These are phyloP conservation scores for Grapholita molesta DNA, from an alignment of 1,140 invertebrate species.

Conservation along the genomic window DNA sequence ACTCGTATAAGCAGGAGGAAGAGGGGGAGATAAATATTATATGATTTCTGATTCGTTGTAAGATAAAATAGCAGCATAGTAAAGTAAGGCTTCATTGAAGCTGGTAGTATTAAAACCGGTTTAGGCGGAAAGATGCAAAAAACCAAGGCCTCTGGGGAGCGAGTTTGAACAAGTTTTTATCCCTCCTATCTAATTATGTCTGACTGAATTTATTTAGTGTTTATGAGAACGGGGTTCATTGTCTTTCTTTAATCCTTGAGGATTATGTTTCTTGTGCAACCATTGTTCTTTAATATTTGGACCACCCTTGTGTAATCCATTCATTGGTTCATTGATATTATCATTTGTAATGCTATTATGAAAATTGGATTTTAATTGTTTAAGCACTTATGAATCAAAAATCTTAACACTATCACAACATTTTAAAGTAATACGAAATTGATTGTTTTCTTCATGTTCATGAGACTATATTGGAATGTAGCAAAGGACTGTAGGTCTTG, in stretches of 20 bases:
- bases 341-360: constrained; percentile 3
- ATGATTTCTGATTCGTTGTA: no score
- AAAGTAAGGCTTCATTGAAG: constrained; percentile 14
- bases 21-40: no score
- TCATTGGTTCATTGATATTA: not conserved
- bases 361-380: not conserved
- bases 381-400: not conserved
- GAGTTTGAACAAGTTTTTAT: constrained; percentile 9
- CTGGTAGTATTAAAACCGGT: constrained; percentile 37
- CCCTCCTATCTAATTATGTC: not conserved
- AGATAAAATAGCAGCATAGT: not conserved
- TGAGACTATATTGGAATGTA: not conserved
- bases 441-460: no score
- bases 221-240: not conserved
- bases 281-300: constrained; percentile 10
- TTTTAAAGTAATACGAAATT: no score
- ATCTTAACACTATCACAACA: not conserved
- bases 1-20: no score
- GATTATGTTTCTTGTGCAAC: not conserved
- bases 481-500: not conserved
- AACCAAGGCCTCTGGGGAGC: constrained; percentile 12
- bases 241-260: constrained; percentile 4
- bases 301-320: constrained; percentile 13
- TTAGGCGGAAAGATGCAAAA: constrained; percentile 43
- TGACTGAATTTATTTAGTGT: not conserved